Base-by-base conservation (phyloP, 2,888 invertebrate genomes). In the Galerucella calmariensis region DNA sequence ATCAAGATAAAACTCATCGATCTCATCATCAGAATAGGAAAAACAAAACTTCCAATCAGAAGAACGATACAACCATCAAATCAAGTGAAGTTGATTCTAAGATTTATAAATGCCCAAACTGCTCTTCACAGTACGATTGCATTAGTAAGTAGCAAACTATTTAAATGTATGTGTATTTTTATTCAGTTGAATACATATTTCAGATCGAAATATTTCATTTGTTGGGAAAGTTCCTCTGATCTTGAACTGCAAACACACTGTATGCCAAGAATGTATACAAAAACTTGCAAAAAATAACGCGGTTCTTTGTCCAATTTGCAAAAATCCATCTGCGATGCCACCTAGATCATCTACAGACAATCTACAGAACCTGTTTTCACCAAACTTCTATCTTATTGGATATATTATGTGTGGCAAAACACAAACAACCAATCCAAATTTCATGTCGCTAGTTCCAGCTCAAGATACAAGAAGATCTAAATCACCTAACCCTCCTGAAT, bases 241-340 rank as follows among this genome's bases (percentile, higher is more conserved):
- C 56, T 84, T 94, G 74, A 82, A 88, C 75, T 94, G 94, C 82
- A 91, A 91, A 1, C 94, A 94, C 84, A 88, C 91, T 2, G 88
- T 92, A 81, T 94, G 94, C 81, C 92, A 92, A 79, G 89, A 87
- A 67, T 94, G 94, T 83, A 83, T 92, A 14, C 86, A 83, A 53
- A 87, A 85, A 74, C 84, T 87, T 35, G 75, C 86, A 0, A 76
- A 79, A 62, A 70, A 75, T 41, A 71, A 77, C 58, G 75, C 79
- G 56, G 70, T 90, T 58, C 85, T 86, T 65, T 92, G 92, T 81
- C 87, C 87, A 77, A 82, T 89, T 72, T 92, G 91, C 83, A 83
- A 86, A 10, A 81, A 84, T 9, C 85, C 56, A 87, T 88, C 80
- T 80, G 86, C 53, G 67, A 88, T 75, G 51, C 53, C 74, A 58